Percentiles rank a stretch among this genome's conserved stretches.
Conservation (phyloP, 2,113 vertebrate genomes). For the Protobothrops mucrosquamatus region DNA sequence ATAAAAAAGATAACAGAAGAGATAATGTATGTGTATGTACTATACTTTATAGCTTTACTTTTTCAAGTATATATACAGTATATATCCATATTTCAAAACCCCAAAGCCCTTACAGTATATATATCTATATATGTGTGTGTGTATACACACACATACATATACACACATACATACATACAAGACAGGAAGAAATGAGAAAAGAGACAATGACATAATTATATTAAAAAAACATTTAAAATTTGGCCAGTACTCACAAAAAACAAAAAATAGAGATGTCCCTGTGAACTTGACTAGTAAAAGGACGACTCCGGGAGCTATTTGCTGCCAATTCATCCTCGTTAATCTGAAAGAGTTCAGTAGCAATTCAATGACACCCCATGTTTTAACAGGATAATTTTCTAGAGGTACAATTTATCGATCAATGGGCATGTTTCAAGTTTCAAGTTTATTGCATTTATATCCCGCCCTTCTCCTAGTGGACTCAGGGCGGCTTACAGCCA, state of each 20-base stretch:
- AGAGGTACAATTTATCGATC: background rate
- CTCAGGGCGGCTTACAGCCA: too few species aligned
- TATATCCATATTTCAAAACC: background rate
- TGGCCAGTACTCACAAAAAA: conserved; percentile 14
- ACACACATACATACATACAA: background rate
- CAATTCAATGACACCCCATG: background rate
- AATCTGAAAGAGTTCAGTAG: background rate
- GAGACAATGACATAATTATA: background rate
- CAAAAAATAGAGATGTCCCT: conserved; percentile 2
- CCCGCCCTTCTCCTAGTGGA: too few species aligned
- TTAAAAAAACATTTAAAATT: background rate
- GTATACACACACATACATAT: too few species aligned
- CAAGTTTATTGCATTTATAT: too few species aligned
- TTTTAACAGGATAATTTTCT: background rate
- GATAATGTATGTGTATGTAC: background rate
- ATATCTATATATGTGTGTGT: too few species aligned
- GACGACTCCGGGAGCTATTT: background rate
- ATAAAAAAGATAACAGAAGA: background rate
- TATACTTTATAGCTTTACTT: background rate
- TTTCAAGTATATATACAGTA: background rate
- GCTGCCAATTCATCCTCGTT: background rate
- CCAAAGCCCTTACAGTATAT: background rate
- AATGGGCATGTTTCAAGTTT: too few species aligned
- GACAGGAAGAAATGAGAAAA: background rate
- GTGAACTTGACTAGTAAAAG: conserved; percentile 3